Evolutionary conservation across 2,888 invertebrate species (phyloP).

Genomic region (Minunthozetes semirufus): DNA sequence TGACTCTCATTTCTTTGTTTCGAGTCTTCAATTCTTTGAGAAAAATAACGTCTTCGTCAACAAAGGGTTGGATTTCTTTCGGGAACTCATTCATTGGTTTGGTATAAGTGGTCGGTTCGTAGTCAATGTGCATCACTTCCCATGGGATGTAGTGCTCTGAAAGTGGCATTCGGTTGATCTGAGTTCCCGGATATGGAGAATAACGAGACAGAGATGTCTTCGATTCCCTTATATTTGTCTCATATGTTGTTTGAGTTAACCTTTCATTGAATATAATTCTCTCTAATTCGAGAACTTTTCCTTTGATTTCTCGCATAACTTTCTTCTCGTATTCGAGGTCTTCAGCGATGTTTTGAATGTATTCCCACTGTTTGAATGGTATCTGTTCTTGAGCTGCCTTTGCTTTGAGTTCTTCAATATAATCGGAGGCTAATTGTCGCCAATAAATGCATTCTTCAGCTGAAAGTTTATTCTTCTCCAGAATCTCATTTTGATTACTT

Average conservation of each 20-base stretch:
- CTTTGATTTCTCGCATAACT: conserved; percentile 45
- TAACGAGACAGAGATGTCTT: conserved; percentile 44
- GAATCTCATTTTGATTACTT: background rate
- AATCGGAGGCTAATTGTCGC: conserved; percentile 43
- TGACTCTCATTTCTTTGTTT: conserved; percentile 35
- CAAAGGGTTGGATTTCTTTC: conserved; percentile 44
- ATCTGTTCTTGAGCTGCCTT: conserved; percentile 37
- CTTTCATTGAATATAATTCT: conserved; percentile 42
- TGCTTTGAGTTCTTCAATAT: conserved; percentile 34
- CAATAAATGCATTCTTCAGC: conserved; percentile 43
- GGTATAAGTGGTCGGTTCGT: conserved; percentile 48
- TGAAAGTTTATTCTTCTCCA: background rate
- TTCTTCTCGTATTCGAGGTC: conserved; percentile 46
- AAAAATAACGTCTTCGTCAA: conserved; percentile 47
- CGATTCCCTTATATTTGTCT: background rate
- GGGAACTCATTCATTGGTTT: conserved; percentile 45
- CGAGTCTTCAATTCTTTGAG: conserved; percentile 1
- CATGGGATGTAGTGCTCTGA: conserved; percentile 50
- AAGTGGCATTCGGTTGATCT: conserved; percentile 48
- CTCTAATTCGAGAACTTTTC: conserved; percentile 48
- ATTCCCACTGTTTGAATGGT: conserved; percentile 41
- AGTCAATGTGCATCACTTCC: conserved; percentile 47
- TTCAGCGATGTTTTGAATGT: conserved; percentile 41
- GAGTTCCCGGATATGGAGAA: conserved; percentile 48
- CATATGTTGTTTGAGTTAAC: background rate